Evolutionary conservation across 2,888 invertebrate genomes (phyloP), one percentile per base, ranked within the genome.

Genomic region (Aphelenchoides bicaudatus): DNA sequence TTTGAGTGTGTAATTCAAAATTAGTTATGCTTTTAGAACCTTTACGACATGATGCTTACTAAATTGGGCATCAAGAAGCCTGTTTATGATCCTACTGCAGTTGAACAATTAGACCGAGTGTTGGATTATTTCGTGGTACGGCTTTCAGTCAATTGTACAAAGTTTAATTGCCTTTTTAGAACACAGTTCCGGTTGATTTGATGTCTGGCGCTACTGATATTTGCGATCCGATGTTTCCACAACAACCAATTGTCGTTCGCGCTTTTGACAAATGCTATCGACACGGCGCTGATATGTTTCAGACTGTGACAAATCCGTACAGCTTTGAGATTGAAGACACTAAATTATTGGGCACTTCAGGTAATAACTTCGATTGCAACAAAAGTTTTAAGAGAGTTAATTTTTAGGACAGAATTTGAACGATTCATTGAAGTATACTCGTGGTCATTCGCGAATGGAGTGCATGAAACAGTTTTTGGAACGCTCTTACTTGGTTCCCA

Each of bases 301-400:
- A 19, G 6, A 43, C 46, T 10, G 13, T 43, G 13, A 43, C 46
- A 43, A 43, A 43, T 43, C 46, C 46, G 16, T 21, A 43, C 46
- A 43, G 23, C 8, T 43, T 43, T 43, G 16, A 10, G 16, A 6
- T 43, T 6, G 16, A 10, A 6, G 46, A 21, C 6, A 43, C 16
- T 19, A 10, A 21, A 13, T 43, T 43, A 8, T 6, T 43, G 10
- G 46, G 46, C 6, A 43, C 46, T 43, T 43, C 46, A 10, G 46
- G 46, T 43, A 43, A 25, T 10, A 21, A 6, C 25, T 43, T 43
- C 13, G 8, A 13, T 19, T 21, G 8, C 16, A 6, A 43, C 10
- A 6, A 25, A 43, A 21, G 8, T 13, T 43, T 43, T 10, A 13
- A 8, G 23, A 34, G 10, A 34, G 8, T 10, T 10, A 34, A 10